Conservation (phyloP, 1,140 invertebrate species). For the Megalonaias nervosa region DNA sequence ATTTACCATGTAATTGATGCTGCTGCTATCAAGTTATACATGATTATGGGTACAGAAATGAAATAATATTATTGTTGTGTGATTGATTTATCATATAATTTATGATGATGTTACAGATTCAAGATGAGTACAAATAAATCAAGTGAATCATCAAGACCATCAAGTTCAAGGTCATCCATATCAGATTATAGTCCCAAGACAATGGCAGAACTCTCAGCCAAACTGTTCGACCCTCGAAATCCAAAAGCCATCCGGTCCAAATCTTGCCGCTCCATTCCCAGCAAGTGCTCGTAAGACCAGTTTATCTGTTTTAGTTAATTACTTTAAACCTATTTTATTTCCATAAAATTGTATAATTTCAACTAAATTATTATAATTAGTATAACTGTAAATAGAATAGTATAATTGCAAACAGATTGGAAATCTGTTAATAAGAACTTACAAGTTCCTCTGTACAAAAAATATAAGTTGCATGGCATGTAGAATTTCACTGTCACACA, state of each 20-base stretch:
- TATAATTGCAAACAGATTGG: no score
- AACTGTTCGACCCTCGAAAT: constrained; percentile 59
- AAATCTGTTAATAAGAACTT: no score
- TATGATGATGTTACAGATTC: constrained; percentile 3
- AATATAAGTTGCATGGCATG: no score
- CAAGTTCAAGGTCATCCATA: constrained; percentile 28
- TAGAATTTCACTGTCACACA: no score
- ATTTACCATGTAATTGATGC: no score
- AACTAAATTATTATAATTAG: no score
- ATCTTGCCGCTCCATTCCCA: constrained; percentile 65
- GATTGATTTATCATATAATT: not conserved
- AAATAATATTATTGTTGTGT: not conserved
- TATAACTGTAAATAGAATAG: no score
- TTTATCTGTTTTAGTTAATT: not conserved
- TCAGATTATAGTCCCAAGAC: constrained; percentile 15
- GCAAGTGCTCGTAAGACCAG: constrained; percentile 64
- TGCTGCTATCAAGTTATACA: not conserved
- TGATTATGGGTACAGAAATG: not conserved
- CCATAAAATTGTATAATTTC: not conserved
- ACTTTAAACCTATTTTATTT: not conserved
- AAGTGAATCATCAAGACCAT: constrained; percentile 12
- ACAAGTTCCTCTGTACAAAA: no score
- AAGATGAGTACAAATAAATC: constrained; percentile 5
- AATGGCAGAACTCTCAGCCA: constrained; percentile 18
- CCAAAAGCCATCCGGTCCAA: constrained; percentile 55